These are phyloP conservation scores for Agriotes lineatus DNA, from an alignment of 2,888 invertebrate species.

Conservation along the genomic window DNA sequence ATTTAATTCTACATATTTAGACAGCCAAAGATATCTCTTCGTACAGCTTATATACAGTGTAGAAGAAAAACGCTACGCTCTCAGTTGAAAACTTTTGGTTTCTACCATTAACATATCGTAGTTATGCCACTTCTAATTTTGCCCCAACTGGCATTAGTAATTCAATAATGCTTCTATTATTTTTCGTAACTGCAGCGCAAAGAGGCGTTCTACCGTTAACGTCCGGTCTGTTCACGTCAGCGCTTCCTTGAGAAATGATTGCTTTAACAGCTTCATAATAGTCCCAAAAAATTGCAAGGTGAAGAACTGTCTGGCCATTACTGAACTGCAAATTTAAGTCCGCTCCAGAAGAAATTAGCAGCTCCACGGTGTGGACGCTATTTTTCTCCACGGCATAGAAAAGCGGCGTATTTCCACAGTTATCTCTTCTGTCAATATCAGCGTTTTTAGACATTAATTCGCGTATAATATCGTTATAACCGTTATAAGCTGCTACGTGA, in stretches of 20 bases:
- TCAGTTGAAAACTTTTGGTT: no score
- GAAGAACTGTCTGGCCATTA: neutral
- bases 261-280: neutral
- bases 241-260: neutral
- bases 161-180: neutral
- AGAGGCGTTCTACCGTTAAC: neutral
- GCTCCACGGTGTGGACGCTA: neutral
- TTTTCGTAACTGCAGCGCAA: neutral
- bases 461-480: neutral
- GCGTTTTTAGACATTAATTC: neutral
- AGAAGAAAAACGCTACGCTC: no score
- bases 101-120: no score
- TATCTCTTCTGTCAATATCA: neutral
- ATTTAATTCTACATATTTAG: no score
- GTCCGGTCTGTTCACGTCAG: neutral
- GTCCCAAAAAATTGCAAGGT: neutral
- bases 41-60: no score
- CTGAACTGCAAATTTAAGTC: neutral
- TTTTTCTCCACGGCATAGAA: conserved; percentile 1
- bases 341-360: neutral
- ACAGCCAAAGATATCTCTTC: no score
- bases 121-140: no score
- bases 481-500: neutral
- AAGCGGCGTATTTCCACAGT: neutral
- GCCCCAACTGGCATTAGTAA: neutral